Percentiles rank a stretch among this genome's conserved stretches.
phyloP scores from a whole-genome alignment of 2,888 invertebrate genomes.

The Habroteleia sp. region DNA sequence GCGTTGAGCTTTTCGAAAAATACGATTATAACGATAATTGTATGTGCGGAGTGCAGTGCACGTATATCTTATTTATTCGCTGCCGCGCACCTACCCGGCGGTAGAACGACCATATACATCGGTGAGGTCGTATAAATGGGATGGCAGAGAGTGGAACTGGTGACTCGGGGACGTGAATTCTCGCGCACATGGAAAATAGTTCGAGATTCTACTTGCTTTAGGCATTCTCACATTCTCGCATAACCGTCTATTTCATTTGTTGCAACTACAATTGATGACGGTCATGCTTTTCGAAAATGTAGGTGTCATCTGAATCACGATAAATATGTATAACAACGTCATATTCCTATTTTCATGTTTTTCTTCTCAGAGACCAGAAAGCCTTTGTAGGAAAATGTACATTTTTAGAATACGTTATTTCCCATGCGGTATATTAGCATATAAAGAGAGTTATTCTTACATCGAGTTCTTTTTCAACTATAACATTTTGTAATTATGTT shows the following conservation, averaged over 20 bases:
- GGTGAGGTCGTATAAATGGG: constrained; percentile 66
- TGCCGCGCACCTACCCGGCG: constrained; percentile 64
- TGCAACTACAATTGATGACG: constrained; percentile 70
- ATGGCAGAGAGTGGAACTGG: constrained; percentile 65
- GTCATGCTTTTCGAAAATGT: constrained; percentile 53
- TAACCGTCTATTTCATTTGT: constrained; percentile 67
- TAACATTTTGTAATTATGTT: constrained; percentile 32
- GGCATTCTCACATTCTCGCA: constrained; percentile 67
- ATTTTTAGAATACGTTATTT: constrained; percentile 45
- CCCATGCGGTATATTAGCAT: no score
- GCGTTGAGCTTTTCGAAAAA: constrained; percentile 75
- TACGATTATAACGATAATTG: constrained; percentile 80
- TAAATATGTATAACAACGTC: constrained; percentile 54
- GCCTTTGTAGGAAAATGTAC: constrained; percentile 31
- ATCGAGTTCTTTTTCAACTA: constrained; percentile 33
- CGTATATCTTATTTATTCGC: constrained; percentile 77
- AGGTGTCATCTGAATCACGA: constrained; percentile 47
- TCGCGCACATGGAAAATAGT: constrained; percentile 69
- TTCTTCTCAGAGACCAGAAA: constrained; percentile 22
- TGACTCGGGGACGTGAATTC: constrained; percentile 66
- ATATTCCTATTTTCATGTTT: constrained; percentile 32
- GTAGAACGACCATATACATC: constrained; percentile 63
- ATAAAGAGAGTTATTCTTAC: no score
- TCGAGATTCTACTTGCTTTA: constrained; percentile 65
- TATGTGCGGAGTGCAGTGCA: constrained; percentile 75